Percentiles rank a stretch among this genome's conserved stretches.
These are phyloP conservation scores for Halcyon senegalensis DNA, from an alignment of 2,113 vertebrate species.

Conservation along the genomic window DNA sequence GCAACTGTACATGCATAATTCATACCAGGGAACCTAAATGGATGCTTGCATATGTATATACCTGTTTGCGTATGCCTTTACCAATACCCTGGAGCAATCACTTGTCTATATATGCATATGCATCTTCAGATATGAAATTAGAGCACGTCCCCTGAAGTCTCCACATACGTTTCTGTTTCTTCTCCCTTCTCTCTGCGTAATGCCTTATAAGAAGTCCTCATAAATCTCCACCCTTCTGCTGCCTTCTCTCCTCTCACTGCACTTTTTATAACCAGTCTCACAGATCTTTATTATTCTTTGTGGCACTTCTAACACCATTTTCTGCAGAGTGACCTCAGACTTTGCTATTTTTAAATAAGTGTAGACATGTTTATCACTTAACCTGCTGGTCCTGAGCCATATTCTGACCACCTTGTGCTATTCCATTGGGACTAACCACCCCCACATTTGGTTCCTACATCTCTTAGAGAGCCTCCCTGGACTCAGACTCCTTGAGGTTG, in stretches of 20 bases:
- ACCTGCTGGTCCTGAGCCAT: background rate
- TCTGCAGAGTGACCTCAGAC: conserved; percentile 1
- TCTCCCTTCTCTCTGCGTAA: background rate
- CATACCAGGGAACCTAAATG: background rate
- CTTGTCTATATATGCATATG: background rate
- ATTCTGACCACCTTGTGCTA: background rate
- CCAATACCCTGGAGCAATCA: background rate
- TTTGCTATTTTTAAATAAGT: background rate
- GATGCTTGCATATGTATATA: background rate
- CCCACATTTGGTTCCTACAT: background rate
- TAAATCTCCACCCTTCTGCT: conserved; percentile 38
- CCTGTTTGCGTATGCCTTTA: background rate
- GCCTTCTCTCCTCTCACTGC: background rate
- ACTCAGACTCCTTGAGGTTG: background rate
- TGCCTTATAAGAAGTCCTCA: background rate
- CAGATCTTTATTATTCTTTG: conserved; percentile 22
- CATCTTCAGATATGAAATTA: background rate
- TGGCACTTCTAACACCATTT: background rate
- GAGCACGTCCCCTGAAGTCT: background rate
- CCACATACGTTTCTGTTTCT: background rate
- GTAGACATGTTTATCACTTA: background rate
- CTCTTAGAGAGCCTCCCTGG: background rate
- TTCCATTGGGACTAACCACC: background rate
- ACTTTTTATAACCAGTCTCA: background rate
- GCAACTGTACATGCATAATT: background rate